Evolutionary conservation across 1,140 invertebrate genomes (phyloP), one percentile per base, ranked within the genome.

Genomic region (Sarcophaga peregrina): DNA sequence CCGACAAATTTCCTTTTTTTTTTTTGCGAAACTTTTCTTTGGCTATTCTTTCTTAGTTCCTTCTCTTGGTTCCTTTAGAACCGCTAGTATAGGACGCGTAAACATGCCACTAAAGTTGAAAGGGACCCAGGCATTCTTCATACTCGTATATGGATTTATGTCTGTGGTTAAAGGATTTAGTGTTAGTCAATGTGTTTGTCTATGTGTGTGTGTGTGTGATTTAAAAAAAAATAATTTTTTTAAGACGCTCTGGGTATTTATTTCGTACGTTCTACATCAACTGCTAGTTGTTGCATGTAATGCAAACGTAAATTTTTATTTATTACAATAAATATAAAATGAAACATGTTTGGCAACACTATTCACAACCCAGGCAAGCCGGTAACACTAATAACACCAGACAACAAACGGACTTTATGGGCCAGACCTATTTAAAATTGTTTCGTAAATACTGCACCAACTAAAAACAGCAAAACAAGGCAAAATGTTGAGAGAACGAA

Each of bases 371-470:
- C 45, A 76, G n/a, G 15, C 47, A n/a, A 58, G 54, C n/a, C 5
- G 54, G 74, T 50, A 78, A 78, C 47, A 78, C 75, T 78, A 78
- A 78, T 47, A 48, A 50, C 75, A 78, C 52, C 75, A 78, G 75
- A 78, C 75, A 78, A 17, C 7, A 15, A 76, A 17, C n/a, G n/a
- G 3, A 50, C 8, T 25, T 25, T 72, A 25, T 8, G 17, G 46
- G 47, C 75, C 75, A 78, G 75, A 78, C 75, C 75, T 78, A 78
- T 78, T 78, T 78, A 78, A 78, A 78, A 78, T 78, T 78, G 75
- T 78, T 78, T 17, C 6, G 75, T 20, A 78, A 52, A 68, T 68
- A 25, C 62, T 20, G 9, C 50, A 52, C 3, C 62, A 25, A 68
- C 17, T 8, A 17, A 20, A 20, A 68, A 6, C 2, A n/a, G 13